phyloP scores from a whole-genome alignment of 2,113 vertebrate species.

The Callaeas wilsoni region DNA sequence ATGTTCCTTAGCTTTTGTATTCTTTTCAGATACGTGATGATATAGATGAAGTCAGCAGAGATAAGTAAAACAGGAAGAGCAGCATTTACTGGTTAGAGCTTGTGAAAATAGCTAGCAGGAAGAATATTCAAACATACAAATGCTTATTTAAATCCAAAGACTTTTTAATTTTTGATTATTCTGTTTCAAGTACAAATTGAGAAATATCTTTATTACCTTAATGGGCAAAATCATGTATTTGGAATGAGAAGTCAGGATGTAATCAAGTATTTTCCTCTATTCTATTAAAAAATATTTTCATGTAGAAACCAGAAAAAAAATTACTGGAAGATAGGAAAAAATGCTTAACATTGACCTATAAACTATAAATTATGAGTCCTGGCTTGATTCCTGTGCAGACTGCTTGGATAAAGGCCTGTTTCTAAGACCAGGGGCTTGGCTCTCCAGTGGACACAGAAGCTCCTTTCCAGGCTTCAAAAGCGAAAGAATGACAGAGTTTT shows the following conservation, averaged over 20 bases:
- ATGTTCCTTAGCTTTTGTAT: neutral
- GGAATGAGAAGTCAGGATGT: neutral
- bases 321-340: neutral
- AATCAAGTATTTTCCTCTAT: neutral
- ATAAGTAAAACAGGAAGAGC: neutral
- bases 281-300: neutral
- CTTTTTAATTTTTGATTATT: neutral
- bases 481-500: neutral
- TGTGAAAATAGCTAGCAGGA: neutral
- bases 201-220: neutral
- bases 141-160: neutral
- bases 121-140: neutral
- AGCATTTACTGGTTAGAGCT: neutral
- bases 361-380: neutral
- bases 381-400: neutral
- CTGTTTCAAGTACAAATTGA: neutral
- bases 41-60: neutral
- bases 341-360: neutral
- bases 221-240: neutral
- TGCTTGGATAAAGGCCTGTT: neutral
- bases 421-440: neutral
- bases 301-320: neutral
- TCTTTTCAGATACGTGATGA: neutral
- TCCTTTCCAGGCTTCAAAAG: neutral
- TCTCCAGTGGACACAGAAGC: neutral